Evolutionary conservation across 2,797 vertebrate species (phyloP).

Genomic region (Tauraco hartlaubi): DNA sequence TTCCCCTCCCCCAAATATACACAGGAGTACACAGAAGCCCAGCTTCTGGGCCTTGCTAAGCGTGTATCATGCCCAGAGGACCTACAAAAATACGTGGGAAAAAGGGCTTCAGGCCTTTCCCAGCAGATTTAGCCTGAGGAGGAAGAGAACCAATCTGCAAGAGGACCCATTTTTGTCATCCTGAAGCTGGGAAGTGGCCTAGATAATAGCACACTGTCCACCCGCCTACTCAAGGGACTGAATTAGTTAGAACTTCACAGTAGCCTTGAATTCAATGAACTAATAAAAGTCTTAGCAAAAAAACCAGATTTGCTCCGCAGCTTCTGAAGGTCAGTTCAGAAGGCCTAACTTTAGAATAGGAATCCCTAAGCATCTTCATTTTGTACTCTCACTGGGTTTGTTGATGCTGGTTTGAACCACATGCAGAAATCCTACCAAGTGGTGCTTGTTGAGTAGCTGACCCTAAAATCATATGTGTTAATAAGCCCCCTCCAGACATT

Average conservation of each 20-base stretch:
- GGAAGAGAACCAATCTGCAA: neutral
- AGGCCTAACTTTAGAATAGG: neutral
- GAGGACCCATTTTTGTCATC: neutral
- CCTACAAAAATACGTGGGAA: neutral
- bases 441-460: neutral
- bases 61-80: neutral
- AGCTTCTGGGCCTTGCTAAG: neutral
- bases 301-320: neutral
- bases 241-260: neutral
- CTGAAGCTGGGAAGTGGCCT: neutral
- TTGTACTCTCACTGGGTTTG: neutral
- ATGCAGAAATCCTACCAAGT: neutral
- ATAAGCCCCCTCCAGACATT: neutral
- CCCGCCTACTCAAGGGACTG: neutral
- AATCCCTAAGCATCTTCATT: neutral
- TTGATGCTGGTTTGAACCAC: neutral
- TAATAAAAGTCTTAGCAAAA: neutral
- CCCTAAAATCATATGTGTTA: neutral
- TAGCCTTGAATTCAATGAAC: neutral
- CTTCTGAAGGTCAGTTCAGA: neutral
- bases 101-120: neutral
- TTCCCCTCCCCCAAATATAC: neutral
- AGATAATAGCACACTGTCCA: neutral
- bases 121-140: neutral
- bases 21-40: neutral